These are phyloP conservation scores for Pristiophorus japonicus DNA, from an alignment of 2,113 vertebrate species.

Conservation along the genomic window DNA sequence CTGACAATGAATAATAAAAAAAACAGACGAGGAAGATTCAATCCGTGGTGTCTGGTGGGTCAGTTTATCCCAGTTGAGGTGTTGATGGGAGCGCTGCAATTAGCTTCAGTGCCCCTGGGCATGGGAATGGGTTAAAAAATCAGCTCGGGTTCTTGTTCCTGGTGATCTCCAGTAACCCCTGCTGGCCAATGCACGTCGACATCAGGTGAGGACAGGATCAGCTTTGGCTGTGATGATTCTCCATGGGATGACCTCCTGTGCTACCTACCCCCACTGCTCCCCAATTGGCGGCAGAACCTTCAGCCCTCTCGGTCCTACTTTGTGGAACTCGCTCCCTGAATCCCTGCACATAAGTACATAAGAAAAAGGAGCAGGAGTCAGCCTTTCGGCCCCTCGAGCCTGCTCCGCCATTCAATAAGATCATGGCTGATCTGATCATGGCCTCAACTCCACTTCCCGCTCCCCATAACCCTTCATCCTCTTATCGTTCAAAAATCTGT, in stretches of 20 bases:
- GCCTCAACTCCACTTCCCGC: too few relatives aligned
- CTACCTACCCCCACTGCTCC: neutral
- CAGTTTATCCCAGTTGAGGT: neutral
- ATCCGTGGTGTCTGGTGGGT: neutral
- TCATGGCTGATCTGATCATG: too few relatives aligned
- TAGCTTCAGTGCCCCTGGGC: neutral
- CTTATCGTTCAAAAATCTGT: too few relatives aligned
- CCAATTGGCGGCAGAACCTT: neutral
- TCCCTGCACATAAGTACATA: too few relatives aligned
- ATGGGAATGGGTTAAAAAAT: neutral
- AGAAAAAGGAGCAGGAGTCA: too few relatives aligned
- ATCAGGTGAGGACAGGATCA: neutral
- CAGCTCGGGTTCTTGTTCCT: too few relatives aligned
- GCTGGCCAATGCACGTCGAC: neutral
- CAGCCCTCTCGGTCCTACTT: neutral
- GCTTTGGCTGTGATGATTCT: neutral
- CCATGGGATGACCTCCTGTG: neutral
- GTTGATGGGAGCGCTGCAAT: neutral
- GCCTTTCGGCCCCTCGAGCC: too few relatives aligned
- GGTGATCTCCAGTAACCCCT: neutral
- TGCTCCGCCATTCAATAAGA: too few relatives aligned
- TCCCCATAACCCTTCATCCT: too few relatives aligned
- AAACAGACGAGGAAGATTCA: neutral
- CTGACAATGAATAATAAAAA: neutral
- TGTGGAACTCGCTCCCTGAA: neutral